Base-by-base conservation (phyloP, 2,113 vertebrate species). In the Anolis carolinensis region DNA sequence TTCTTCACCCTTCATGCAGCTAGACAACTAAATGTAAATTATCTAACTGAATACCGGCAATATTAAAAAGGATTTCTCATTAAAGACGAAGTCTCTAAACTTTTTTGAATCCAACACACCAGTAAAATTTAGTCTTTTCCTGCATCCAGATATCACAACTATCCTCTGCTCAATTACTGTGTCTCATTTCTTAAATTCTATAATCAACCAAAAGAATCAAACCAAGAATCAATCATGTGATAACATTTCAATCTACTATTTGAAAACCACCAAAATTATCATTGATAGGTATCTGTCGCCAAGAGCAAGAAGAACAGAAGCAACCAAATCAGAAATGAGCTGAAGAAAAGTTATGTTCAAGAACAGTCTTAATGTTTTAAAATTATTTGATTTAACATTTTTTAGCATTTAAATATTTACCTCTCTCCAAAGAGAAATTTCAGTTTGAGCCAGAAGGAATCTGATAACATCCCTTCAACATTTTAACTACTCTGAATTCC, bases 401-500 rank as follows among this genome's bases (percentile, higher is more conserved):
- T 73, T 18, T 30, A 76, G 27, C 32, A 36, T 8, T 74, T 32
- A 16, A 52, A 62, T n/a, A 79, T 32, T 44, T 39, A 25, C 27
- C n/a, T 62, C 50, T 0, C 25, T 79, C 73, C 73, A 72, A 76
- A 82, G 39, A 39, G 5, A 9, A 59, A 79, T 27, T 48, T 73
- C 14, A 81, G 25, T 11, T 13, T 86, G 23, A 81, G 50, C 21
- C 59, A 20, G 62, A 82, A 83, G 4, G n/a, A 76, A 91, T 52
- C 77, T 89, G 77, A 86, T 48, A 88, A 72, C 55, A 34, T 88
- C 79, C 67, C 83, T 87, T 86, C 44, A 83, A 84, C 85, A 89
- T 73, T 89, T 85, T 0, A 48, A 78, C 89, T 20, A 6, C 36
- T 85, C 55, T 27, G 27, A 67, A 27, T 67, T 27, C 65, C 65